These are phyloP conservation scores for Lordiphosa mommai DNA, from an alignment of 1,140 invertebrate genomes.

Conservation along the genomic window DNA sequence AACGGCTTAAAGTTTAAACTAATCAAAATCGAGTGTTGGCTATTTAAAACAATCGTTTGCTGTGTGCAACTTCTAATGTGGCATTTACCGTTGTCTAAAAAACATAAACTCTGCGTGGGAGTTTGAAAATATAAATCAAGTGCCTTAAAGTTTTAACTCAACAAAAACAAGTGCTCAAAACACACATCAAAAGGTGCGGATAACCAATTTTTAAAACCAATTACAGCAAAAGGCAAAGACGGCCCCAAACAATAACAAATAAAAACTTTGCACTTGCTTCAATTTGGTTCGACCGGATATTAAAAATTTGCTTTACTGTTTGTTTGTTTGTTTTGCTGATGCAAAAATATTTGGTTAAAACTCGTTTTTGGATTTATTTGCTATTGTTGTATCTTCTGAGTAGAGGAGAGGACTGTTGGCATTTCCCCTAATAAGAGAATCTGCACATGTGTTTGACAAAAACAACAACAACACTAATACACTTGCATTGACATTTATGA, in stretches of 20 bases:
- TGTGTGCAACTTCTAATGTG: neutral
- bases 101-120: neutral
- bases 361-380: conserved; percentile 43
- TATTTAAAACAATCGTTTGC: neutral
- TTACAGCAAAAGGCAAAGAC: neutral
- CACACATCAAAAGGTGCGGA: neutral
- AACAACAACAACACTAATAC: conserved; percentile 27
- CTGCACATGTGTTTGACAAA: conserved; percentile 44
- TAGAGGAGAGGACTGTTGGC: conserved; percentile 1
- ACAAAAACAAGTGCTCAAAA: neutral
- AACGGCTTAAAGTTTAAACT: neutral
- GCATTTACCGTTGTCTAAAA: neutral
- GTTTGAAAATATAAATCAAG: neutral
- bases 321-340: conserved; percentile 30
- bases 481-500: conserved; percentile 71
- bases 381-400: conserved; percentile 25
- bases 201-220: neutral
- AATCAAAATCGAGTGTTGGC: neutral
- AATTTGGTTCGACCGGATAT: conserved; percentile 36
- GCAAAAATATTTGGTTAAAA: conserved; percentile 62
- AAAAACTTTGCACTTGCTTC: conserved; percentile 16
- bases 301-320: conserved; percentile 17
- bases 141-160: neutral
- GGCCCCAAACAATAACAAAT: neutral
- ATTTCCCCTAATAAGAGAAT: conserved; percentile 11